phyloP scores from a whole-genome alignment of 2,797 vertebrate species.

The Anisognathus igniventris region DNA sequence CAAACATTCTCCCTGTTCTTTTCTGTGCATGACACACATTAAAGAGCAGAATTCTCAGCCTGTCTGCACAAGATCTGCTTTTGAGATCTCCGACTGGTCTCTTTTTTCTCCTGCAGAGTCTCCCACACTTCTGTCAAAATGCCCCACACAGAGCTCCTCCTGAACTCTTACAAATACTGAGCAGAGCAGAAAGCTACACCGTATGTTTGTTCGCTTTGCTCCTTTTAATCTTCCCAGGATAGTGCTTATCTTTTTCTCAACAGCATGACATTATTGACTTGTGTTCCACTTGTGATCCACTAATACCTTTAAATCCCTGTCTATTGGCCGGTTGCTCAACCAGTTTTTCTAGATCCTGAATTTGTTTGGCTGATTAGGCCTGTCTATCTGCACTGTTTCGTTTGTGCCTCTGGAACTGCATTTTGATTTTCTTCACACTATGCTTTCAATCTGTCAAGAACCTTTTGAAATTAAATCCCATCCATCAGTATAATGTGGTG shows the following conservation, averaged over 20 bases:
- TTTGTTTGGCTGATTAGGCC: constrained; percentile 14
- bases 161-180: neutral
- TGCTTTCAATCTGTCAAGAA: neutral
- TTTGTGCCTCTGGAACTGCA: neutral
- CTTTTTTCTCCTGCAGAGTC: neutral
- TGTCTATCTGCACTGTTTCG: neutral
- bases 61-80: neutral
- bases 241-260: constrained; percentile 38
- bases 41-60: neutral
- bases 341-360: constrained; percentile 20
- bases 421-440: neutral
- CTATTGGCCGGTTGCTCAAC: constrained; percentile 1
- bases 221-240: constrained; percentile 32
- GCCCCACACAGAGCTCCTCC: neutral
- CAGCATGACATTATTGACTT: constrained; percentile 47
- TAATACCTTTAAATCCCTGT: constrained; percentile 55
- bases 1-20: neutral
- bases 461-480: neutral
- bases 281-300: constrained; percentile 48
- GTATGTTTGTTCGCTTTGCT: neutral
- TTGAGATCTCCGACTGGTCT: neutral
- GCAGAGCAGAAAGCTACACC: neutral
- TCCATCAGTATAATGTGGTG: neutral
- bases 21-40: neutral
- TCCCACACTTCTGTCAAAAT: neutral